phyloP scores from a whole-genome alignment of 2,888 invertebrate species.

The Sphaerophoria taeniata region DNA sequence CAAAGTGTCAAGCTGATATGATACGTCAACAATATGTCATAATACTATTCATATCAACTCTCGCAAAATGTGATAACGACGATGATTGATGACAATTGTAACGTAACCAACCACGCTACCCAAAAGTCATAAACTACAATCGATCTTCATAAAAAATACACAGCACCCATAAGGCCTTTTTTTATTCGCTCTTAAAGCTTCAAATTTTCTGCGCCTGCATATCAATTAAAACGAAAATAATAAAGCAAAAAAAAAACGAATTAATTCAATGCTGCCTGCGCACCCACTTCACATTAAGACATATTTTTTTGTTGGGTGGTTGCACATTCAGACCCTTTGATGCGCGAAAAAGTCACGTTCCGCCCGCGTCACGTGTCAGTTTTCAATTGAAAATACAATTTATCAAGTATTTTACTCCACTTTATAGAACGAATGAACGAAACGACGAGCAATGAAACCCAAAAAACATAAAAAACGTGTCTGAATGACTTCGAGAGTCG shows the following conservation, averaged over 20 bases:
- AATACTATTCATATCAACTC: slow-evolving; percentile 8
- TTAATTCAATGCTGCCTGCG: slow-evolving; percentile 39
- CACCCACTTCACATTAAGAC: slow-evolving; percentile 48
- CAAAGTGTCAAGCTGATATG: slow-evolving; percentile 11
- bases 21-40: slow-evolving; percentile 14
- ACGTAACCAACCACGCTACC: background rate
- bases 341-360: slow-evolving; percentile 63
- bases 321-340: slow-evolving; percentile 48
- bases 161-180: slow-evolving; percentile 7
- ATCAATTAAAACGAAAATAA: slow-evolving; percentile 38
- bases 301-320: slow-evolving; percentile 22
- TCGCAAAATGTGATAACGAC: slow-evolving; percentile 13
- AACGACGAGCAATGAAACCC: background rate
- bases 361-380: slow-evolving; percentile 65
- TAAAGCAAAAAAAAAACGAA: slow-evolving; percentile 12
- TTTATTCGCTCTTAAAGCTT: slow-evolving; percentile 28
- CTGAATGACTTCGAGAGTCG: slow-evolving; percentile 19
- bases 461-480: slow-evolving; percentile 10
- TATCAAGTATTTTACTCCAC: slow-evolving; percentile 27
- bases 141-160: slow-evolving; percentile 36
- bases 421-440: slow-evolving; percentile 11
- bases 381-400: slow-evolving; percentile 61
- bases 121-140: background rate
- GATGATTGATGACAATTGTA: slow-evolving; percentile 7
- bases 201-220: slow-evolving; percentile 12